Percentiles rank a stretch among this genome's conserved stretches.
phyloP scores from a whole-genome alignment of 92 coral and sea anemone genomes.

The Zoanthus sociatus region DNA sequence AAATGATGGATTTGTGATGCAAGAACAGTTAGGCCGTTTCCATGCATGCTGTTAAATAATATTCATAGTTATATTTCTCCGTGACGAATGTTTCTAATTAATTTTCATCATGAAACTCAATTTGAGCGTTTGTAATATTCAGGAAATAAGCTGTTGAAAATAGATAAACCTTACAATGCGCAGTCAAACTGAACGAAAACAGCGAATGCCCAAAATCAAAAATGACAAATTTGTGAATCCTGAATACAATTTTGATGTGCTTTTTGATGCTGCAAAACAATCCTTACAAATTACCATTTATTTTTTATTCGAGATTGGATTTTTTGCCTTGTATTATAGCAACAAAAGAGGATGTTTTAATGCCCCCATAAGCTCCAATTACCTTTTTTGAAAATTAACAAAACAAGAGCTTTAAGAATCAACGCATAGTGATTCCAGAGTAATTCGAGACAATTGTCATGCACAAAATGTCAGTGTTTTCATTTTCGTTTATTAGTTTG shows the following conservation, averaged over 20 bases:
- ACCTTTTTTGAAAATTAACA: background rate
- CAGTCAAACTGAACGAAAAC: background rate
- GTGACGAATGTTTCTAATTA: conserved; percentile 27
- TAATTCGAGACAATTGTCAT: conserved; percentile 14
- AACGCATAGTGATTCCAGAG: background rate
- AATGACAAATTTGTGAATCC: conserved; percentile 11
- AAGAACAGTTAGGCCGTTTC: background rate
- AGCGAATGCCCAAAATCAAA: background rate
- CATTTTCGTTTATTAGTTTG: background rate
- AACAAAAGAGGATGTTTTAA: conserved; percentile 12
- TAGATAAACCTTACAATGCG: conserved; percentile 29
- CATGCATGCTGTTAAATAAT: background rate
- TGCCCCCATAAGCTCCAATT: conserved; percentile 11
- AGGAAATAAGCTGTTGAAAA: conserved; percentile 44
- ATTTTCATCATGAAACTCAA: conserved; percentile 17
- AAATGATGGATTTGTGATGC: background rate
- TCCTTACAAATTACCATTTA: conserved; percentile 7
- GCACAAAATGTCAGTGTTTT: background rate
- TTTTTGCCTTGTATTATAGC: background rate
- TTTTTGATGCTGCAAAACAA: background rate
- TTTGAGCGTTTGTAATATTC: conserved; percentile 14
- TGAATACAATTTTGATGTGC: conserved; percentile 1
- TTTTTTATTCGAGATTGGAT: background rate
- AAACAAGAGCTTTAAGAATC: conserved; percentile 1
- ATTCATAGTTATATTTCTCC: background rate